Evolutionary conservation across 2,888 invertebrate species (phyloP), one percentile per base, ranked within the genome.

Genomic region (Cabera pusaria): DNA sequence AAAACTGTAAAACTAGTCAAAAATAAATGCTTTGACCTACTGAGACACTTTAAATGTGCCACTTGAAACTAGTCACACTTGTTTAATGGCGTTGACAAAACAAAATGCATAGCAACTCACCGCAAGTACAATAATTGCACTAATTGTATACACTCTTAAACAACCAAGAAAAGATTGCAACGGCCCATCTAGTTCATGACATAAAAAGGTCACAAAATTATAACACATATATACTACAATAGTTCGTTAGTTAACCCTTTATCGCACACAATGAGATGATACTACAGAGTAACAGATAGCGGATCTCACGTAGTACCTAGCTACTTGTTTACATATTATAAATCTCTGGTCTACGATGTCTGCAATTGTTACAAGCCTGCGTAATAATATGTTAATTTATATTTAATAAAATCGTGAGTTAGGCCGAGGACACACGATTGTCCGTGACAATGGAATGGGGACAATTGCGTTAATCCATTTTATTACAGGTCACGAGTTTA

Each of bases 321-420:
- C 34, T 36, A 39, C 57, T 57, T 85, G 85, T 86, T 84, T 83
- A 86, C 78, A 76, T 72, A 76, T 69, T n/a, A 83, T 85, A 85
- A 85, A 85, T 85, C 84, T 84, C 63, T 69, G 65, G 59, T 56
- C 59, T 62, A 81, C 76, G 80, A 81, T 68, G 59, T 56, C 59
- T 62, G 80, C 76, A 79, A 81, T 68, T 45, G 64, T 46, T 51
- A 72, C 70, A 68, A 73, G 75, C 70, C 55, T 62, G 10, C 56
- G 69, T 77, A 74, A 74, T 83, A 79, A 81, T 84, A 87, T 86
- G 84, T 84, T 87, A 87, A 87, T 86, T 84, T 79, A 78, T 77
- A 80, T 84, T 85, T 82, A 81, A 85, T 85, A 71, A 82, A 48
- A 82, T 78, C 67, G 66, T 75, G 68, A 72, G 60, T 70, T 51